phyloP scores from a whole-genome alignment of 2,888 invertebrate genomes.

The Chydorus sphaericus region DNA sequence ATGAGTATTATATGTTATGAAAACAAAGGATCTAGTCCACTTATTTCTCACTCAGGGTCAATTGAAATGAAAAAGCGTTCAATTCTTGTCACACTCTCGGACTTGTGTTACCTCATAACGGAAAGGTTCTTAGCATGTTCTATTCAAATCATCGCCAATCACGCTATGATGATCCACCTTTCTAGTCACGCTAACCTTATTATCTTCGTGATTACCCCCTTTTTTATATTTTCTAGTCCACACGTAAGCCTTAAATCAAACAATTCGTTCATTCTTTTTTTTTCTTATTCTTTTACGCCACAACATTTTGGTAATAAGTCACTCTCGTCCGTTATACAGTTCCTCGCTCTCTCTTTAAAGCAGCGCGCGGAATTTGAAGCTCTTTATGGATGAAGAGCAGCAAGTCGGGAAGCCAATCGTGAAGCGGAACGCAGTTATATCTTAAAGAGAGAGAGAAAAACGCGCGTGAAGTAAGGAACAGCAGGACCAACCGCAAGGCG shows the following conservation, averaged over 20 bases:
- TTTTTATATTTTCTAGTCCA: not conserved
- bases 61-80: not conserved
- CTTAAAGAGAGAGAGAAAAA: not conserved
- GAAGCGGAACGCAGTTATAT: not conserved
- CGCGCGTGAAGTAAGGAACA: not conserved
- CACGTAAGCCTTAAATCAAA: not conserved
- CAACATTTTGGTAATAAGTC: too few relatives aligned
- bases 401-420: not conserved
- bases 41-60: not conserved
- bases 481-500: not conserved
- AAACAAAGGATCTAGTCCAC: not conserved
- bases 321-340: not conserved
- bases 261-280: not conserved
- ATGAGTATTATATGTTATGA: too few relatives aligned
- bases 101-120: not conserved
- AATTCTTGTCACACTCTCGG: not conserved
- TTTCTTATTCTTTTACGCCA: too few relatives aligned
- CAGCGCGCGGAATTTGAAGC: too few relatives aligned
- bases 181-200: not conserved
- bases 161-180: not conserved
- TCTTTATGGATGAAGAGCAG: too few relatives aligned
- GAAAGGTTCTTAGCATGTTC: constrained; percentile 6
- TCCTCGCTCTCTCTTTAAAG: not conserved
- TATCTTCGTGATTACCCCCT: constrained; percentile 5
- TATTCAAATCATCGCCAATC: constrained; percentile 5